Evolutionary conservation across 2,113 vertebrate species (phyloP).

Genomic region (Craseonycteris thonglongyai): DNA sequence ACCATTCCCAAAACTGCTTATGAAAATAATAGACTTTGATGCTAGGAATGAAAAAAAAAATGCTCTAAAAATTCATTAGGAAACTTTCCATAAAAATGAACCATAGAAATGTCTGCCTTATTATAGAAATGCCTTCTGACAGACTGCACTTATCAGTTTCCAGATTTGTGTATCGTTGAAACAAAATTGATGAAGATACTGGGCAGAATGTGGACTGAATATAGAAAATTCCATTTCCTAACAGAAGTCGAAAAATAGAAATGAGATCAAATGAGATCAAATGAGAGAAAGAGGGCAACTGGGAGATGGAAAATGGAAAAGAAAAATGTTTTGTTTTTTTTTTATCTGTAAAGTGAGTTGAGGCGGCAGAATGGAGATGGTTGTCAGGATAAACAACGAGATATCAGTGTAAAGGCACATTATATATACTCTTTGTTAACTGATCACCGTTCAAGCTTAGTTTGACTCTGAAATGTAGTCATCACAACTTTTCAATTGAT

Average conservation of each 20-base stretch:
- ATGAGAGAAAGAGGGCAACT: neutral
- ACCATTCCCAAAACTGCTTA: slow-evolving; percentile 38
- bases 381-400: neutral
- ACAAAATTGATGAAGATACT: slow-evolving; percentile 49
- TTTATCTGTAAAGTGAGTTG: neutral
- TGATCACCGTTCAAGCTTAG: neutral
- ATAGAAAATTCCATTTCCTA: slow-evolving; percentile 26
- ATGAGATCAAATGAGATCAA: slow-evolving; percentile 25
- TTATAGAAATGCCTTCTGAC: slow-evolving; percentile 38
- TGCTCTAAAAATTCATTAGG: slow-evolving; percentile 69
- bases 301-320: slow-evolving; percentile 22
- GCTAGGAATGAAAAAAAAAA: slow-evolving; percentile 54
- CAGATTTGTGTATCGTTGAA: slow-evolving; percentile 37
- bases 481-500: neutral
- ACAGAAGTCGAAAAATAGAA: slow-evolving; percentile 26
- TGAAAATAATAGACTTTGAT: slow-evolving; percentile 65
- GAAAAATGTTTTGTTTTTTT: neutral
- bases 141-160: slow-evolving; percentile 46
- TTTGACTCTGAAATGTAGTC: neutral
- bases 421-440: neutral
- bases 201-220: neutral
- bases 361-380: neutral
- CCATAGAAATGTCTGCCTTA: slow-evolving; percentile 27
- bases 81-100: slow-evolving; percentile 58
- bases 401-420: neutral